Base-by-base conservation (phyloP, 35 echinoderm and acorn worm genomes). In the Heliocidaris erythrogramma region DNA sequence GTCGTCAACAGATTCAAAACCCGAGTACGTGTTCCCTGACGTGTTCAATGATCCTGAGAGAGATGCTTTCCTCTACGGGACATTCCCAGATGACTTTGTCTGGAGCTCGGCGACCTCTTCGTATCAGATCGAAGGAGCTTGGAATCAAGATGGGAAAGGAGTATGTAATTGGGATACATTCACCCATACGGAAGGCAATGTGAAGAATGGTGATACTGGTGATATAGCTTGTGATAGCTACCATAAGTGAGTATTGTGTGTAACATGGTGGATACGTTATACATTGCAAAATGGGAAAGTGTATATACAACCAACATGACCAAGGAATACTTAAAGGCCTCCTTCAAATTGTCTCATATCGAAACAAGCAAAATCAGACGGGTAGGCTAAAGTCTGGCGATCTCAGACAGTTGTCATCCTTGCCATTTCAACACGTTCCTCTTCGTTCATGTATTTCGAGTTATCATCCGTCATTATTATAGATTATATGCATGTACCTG, bases 101-200 rank as follows among this genome's bases (percentile, higher is more conserved):
- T 99, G 98, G 98, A 95, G 96, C 9, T 88, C 90, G 30, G 96
- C 98, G 30, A 99, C 98, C 27, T 87, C 96, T 24, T 93, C 98
- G 32, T 99, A 99, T 61, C 98, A 97, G 93, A 96, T 99, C 61
- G 98, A 99, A 92, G 98, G 98, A 31, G 98, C 94, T 17, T 96
- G 96, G 91, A 92, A 99, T 61, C 96, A 85, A 14, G 96, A 99
- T 91, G 98, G 98, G 30, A 99, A 99, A 71, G 98, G 98, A 13
- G 32, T 78, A 86, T 94, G 96, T 49, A 94, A 95, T 30, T 97
- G 96, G 96, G 98, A 99, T 94, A 84, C 89, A 4, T 99, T 96
- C 88, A 89, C 88, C 48, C 98, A 96, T 49, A 85, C 88, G 13
- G 42, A 32, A 31, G 94, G 61, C 0, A 92, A 94, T 16, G 49